Conservation (phyloP, 2,888 invertebrate species). For the Stramonita haemastoma region DNA sequence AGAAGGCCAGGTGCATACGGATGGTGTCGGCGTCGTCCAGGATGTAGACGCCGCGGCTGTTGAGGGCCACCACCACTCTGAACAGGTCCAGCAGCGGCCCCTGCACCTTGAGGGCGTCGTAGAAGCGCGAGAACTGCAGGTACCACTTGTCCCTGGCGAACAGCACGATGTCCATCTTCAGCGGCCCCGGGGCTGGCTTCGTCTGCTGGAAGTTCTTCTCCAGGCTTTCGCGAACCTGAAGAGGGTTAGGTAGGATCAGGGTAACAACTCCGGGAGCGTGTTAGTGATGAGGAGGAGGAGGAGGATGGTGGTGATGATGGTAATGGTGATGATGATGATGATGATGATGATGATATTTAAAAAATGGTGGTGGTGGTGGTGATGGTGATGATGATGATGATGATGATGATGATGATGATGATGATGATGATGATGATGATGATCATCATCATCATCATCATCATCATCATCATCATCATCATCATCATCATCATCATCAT, state of each 20-base stretch:
- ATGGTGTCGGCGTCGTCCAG: slow-evolving; percentile 66
- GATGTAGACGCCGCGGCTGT: slow-evolving; percentile 64
- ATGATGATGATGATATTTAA: background rate
- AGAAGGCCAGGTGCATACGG: slow-evolving; percentile 59
- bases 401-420: background rate
- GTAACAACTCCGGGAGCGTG: background rate
- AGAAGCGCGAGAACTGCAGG: slow-evolving; percentile 67
- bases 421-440: background rate
- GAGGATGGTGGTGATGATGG: too few relatives aligned
- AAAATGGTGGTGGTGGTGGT: background rate
- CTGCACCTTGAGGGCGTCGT: slow-evolving; percentile 62
- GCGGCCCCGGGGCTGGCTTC: slow-evolving; percentile 48
- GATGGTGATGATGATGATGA: background rate
- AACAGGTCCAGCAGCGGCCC: background rate
- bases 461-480: slow-evolving; percentile 5
- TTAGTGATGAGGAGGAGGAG: background rate
- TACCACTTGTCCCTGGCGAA: slow-evolving; percentile 68
- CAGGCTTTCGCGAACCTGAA: slow-evolving; percentile 34
- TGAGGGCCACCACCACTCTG: slow-evolving; percentile 60
- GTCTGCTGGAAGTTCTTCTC: slow-evolving; percentile 43
- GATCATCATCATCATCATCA: background rate
- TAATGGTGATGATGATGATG: background rate
- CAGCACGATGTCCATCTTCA: slow-evolving; percentile 64
- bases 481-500: background rate
- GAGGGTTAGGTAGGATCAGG: background rate